These are phyloP conservation scores for Bembecia ichneumoniformis DNA, from an alignment of 2,888 invertebrate species.

Conservation along the genomic window DNA sequence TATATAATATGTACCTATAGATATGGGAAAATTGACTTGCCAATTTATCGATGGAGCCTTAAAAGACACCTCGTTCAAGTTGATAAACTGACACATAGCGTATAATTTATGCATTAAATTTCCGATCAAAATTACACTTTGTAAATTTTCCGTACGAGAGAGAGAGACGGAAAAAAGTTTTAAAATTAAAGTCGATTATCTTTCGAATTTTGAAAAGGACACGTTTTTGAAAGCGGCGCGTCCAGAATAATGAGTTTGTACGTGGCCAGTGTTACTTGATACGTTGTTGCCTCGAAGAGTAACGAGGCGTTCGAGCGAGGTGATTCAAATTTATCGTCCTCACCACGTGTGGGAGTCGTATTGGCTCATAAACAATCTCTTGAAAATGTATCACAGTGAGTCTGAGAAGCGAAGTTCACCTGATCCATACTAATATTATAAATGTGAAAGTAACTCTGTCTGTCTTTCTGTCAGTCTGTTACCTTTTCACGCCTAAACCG, in stretches of 20 bases:
- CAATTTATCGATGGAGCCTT: background rate
- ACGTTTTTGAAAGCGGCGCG: constrained; percentile 35
- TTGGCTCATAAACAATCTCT: no score
- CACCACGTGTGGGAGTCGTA: no score
- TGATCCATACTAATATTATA: no score
- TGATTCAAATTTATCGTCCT: no score
- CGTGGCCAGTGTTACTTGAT: constrained; percentile 20
- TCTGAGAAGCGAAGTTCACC: no score
- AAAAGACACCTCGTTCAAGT: background rate
- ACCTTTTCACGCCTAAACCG: no score
- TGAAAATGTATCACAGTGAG: no score
- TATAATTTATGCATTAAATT: constrained; percentile 11
- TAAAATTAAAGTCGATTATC: constrained; percentile 38
- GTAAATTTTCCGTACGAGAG: constrained; percentile 11
- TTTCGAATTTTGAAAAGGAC: constrained; percentile 42
- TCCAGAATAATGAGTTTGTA: constrained; percentile 34
- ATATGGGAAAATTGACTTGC: no score
- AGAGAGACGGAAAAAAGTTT: constrained; percentile 11
- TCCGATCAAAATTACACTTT: constrained; percentile 12
- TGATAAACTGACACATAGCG: constrained; percentile 1
- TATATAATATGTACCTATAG: no score
- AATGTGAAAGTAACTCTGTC: no score
- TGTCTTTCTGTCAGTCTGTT: no score
- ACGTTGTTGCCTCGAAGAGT: constrained; percentile 6
- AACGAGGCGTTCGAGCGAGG: background rate